Conservation (phyloP, 2,888 invertebrate genomes). For the Hyposoter didymator region DNA sequence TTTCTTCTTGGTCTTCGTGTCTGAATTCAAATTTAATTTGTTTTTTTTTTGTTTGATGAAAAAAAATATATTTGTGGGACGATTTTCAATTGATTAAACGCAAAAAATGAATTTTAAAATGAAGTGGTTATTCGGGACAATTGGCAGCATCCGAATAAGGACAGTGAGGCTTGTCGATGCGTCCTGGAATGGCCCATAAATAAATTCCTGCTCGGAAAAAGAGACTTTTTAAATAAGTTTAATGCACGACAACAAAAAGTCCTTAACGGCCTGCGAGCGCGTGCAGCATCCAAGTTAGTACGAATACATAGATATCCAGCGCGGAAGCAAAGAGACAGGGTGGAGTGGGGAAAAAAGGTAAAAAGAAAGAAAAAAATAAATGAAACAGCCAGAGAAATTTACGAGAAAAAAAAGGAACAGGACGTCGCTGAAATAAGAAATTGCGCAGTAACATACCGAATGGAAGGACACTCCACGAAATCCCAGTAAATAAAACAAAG, state of each 20-base stretch:
- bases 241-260: conserved; percentile 51
- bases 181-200: background rate
- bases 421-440: conserved; percentile 38
- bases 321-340: background rate
- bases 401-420: conserved; percentile 30
- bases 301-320: conserved; percentile 13
- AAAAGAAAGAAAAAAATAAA: conserved; percentile 25
- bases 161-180: conserved; percentile 1
- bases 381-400: conserved; percentile 34
- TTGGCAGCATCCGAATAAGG: background rate
- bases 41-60: too few species aligned
- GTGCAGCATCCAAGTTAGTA: conserved; percentile 30
- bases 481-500: conserved; percentile 13
- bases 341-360: conserved; percentile 9
- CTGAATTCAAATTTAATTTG: too few species aligned
- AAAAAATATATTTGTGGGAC: too few species aligned
- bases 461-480: conserved; percentile 8
- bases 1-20: too few species aligned
- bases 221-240: conserved; percentile 66
- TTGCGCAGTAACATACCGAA: conserved; percentile 13
- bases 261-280: conserved; percentile 39
- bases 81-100: background rate
- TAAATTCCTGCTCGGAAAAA: conserved; percentile 19
- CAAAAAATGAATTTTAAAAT: background rate
- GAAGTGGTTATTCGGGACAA: background rate